Conservation (phyloP, 2,888 invertebrate genomes). For the Cremastinae sp. region DNA sequence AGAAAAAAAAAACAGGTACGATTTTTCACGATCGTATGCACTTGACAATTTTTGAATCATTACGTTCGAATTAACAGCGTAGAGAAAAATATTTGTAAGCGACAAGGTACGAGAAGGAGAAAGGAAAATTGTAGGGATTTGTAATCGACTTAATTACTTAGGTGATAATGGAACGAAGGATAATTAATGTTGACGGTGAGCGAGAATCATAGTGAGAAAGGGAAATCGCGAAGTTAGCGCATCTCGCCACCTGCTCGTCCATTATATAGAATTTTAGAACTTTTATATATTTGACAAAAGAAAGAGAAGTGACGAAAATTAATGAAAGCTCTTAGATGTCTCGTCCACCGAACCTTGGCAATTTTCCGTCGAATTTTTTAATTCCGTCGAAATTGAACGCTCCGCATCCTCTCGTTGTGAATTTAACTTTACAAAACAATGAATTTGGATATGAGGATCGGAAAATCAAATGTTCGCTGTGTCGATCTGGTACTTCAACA, state of each 20-base stretch:
- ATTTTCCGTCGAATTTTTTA: constrained; percentile 46
- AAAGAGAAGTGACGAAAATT: constrained; percentile 30
- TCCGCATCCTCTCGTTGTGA: constrained; percentile 35
- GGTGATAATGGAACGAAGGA: constrained; percentile 19
- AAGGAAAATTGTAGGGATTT: constrained; percentile 39
- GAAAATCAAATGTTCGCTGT: constrained; percentile 30
- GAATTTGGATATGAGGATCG: background rate
- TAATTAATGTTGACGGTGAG: constrained; percentile 48
- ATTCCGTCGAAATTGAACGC: constrained; percentile 52
- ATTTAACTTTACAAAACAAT: constrained; percentile 38
- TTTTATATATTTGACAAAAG: constrained; percentile 52
- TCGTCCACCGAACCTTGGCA: constrained; percentile 48
- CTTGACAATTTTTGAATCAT: constrained; percentile 30
- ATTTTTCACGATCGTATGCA: constrained; percentile 6
- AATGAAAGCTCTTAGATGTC: constrained; percentile 47
- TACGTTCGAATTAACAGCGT: constrained; percentile 46
- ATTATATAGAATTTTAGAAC: constrained; percentile 59
- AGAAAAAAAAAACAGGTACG: background rate
- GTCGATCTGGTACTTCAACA: constrained; percentile 13
- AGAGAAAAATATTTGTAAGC: constrained; percentile 54
- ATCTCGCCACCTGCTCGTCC: constrained; percentile 55
- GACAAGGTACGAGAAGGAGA: constrained; percentile 23
- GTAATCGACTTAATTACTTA: constrained; percentile 42
- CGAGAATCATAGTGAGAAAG: constrained; percentile 16
- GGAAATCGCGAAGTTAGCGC: constrained; percentile 43